Percentiles rank a stretch among this genome's conserved stretches.
phyloP scores from a whole-genome alignment of 2,113 vertebrate species.

The Synodontis membranacea region DNA sequence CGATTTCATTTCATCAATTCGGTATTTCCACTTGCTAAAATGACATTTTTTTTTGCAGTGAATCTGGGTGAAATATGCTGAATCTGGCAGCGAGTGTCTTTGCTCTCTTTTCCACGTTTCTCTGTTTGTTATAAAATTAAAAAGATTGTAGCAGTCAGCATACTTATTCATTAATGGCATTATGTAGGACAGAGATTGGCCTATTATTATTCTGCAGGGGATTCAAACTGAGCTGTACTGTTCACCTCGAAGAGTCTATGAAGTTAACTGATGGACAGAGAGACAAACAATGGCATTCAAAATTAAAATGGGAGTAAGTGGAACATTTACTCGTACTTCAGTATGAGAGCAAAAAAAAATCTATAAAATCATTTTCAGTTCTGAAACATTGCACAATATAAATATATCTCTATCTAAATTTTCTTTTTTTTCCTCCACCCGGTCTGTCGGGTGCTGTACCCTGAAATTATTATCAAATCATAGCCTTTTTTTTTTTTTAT shows the following conservation, averaged over 20 bases:
- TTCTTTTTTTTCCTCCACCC: neutral
- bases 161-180: too few relatives aligned
- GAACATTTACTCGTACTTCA: neutral
- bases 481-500: conserved; percentile 17
- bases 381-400: neutral
- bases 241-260: neutral
- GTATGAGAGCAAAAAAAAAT: neutral
- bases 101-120: too few relatives aligned
- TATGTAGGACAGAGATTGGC: conserved; percentile 21
- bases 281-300: neutral
- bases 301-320: neutral
- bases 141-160: too few relatives aligned
- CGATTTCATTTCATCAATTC: too few relatives aligned
- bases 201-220: conserved; percentile 29
- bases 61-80: too few relatives aligned
- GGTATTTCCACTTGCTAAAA: too few relatives aligned
- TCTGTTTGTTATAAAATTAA: too few relatives aligned
- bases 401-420: neutral
- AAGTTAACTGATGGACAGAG: neutral
- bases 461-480: neutral
- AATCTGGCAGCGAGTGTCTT: too few relatives aligned
- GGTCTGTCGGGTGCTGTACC: conserved; percentile 1
- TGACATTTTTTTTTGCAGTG: too few relatives aligned
- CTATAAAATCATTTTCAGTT: neutral
- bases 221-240: too few relatives aligned